These are phyloP conservation scores for Fabriciana adippe DNA, from an alignment of 2,888 invertebrate species.

Conservation along the genomic window DNA sequence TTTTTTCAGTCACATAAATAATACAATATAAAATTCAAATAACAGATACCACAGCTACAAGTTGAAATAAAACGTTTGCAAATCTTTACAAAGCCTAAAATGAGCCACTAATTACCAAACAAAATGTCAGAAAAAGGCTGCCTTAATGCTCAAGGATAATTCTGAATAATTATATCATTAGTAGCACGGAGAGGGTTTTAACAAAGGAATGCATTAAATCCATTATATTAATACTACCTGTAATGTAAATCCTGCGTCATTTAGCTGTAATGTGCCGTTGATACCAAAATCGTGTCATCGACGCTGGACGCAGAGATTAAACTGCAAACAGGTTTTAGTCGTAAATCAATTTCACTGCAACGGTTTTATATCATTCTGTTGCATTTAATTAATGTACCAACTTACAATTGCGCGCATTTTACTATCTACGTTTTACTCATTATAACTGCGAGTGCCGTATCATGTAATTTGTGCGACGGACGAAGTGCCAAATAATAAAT, in stretches of 20 bases:
- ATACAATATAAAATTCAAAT: too few species aligned
- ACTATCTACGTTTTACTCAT: conserved; percentile 16
- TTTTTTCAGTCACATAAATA: too few species aligned
- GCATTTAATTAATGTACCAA: conserved; percentile 56
- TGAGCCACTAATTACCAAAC: too few species aligned
- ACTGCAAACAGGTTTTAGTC: conserved; percentile 71
- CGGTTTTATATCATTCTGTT: conserved; percentile 59
- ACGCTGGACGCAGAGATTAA: conserved; percentile 66
- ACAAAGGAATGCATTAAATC: conserved; percentile 22
- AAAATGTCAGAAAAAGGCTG: too few species aligned
- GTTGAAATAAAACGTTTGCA: too few species aligned
- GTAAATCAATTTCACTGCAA: conserved; percentile 66
- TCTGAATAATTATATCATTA: conserved; percentile 1
- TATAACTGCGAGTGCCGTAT: background rate
- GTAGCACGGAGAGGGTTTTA: background rate
- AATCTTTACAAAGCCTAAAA: too few species aligned
- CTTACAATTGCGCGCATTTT: conserved; percentile 30
- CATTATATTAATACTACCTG: conserved; percentile 34
- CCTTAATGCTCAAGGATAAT: too few species aligned
- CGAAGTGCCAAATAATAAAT: background rate
- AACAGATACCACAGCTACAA: too few species aligned
- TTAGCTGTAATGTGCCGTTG: conserved; percentile 64
- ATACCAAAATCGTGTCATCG: conserved; percentile 71
- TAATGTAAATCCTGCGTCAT: conserved; percentile 51
- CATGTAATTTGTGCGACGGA: too few species aligned